phyloP scores from a whole-genome alignment of 1,140 invertebrate genomes.

The Brachionus koreanus region DNA sequence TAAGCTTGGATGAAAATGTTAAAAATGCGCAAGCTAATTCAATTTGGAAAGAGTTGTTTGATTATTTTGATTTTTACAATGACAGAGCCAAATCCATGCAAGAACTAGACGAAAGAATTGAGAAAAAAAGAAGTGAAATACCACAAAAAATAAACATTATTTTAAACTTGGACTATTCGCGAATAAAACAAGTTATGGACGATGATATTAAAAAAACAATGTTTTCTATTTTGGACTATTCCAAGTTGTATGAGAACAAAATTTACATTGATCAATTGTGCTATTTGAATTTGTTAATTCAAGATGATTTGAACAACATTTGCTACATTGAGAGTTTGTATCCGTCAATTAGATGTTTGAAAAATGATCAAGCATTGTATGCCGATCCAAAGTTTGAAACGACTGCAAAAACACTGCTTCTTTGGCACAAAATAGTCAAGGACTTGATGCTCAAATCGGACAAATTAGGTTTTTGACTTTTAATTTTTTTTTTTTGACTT shows the following conservation, averaged over 20 bases:
- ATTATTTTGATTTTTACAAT: conserved; percentile 20
- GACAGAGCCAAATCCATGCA: neutral
- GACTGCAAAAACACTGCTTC: neutral
- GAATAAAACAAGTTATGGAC: neutral
- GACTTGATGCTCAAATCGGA: conserved; percentile 22
- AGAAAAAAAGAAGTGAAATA: neutral
- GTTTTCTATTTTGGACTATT: neutral
- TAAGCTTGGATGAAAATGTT: too few species aligned
- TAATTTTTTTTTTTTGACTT: neutral
- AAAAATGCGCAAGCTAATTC: neutral
- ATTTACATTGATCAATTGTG: conserved; percentile 7
- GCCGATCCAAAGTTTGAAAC: conserved; percentile 23
- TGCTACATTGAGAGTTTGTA: conserved; percentile 32
- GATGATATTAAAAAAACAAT: neutral
- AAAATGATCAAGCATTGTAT: neutral
- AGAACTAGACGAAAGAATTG: conserved; percentile 13
- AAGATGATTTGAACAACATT: conserved; percentile 11
- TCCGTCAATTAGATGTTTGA: neutral
- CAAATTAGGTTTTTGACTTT: conserved; percentile 4
- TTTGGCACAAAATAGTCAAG: conserved; percentile 35
- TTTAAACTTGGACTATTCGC: neutral
- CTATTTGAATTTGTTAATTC: conserved; percentile 9
- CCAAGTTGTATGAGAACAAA: conserved; percentile 10
- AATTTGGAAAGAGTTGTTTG: conserved; percentile 38
- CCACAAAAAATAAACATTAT: conserved; percentile 27